phyloP scores from a whole-genome alignment of 2,797 vertebrate species.

The Dermochelys coriacea region DNA sequence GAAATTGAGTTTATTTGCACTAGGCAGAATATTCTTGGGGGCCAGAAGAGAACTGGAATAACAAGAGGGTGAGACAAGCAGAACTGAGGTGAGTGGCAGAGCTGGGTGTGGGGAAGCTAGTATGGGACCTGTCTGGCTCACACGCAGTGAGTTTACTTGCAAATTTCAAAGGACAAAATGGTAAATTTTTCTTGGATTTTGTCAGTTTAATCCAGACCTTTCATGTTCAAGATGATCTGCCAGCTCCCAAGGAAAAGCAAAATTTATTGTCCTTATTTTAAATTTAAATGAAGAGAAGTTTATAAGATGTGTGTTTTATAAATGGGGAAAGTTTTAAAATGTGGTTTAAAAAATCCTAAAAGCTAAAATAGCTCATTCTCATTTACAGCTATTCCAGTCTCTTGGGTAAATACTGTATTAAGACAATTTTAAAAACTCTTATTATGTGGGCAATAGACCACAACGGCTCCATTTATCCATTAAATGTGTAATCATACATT shows the following conservation, averaged over 20 bases:
- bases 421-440: slow-evolving; percentile 68
- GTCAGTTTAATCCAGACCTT: slow-evolving; percentile 42
- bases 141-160: background rate
- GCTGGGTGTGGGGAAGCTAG: background rate
- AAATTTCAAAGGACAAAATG: background rate
- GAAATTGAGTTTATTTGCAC: background rate
- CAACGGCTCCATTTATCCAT: slow-evolving; percentile 63
- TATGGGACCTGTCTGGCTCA: background rate
- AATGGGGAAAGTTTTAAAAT: slow-evolving; percentile 35
- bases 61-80: background rate
- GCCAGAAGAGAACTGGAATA: fast-evolving
- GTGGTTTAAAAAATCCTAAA: slow-evolving; percentile 7
- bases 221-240: slow-evolving; percentile 37
- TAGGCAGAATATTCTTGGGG: background rate
- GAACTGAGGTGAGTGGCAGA: fast-evolving
- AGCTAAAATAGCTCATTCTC: slow-evolving; percentile 49
- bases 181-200: background rate
- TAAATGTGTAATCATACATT: slow-evolving; percentile 72
- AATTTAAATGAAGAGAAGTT: slow-evolving; percentile 67
- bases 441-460: slow-evolving; percentile 72
- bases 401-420: slow-evolving; percentile 64
- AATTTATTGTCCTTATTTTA: slow-evolving; percentile 66
- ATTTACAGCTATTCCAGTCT: slow-evolving; percentile 37
- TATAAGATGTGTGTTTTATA: slow-evolving; percentile 2
- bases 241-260: slow-evolving; percentile 51